phyloP scores from a whole-genome alignment of 1,140 invertebrate genomes.

The Gonioctena quinquepunctata region DNA sequence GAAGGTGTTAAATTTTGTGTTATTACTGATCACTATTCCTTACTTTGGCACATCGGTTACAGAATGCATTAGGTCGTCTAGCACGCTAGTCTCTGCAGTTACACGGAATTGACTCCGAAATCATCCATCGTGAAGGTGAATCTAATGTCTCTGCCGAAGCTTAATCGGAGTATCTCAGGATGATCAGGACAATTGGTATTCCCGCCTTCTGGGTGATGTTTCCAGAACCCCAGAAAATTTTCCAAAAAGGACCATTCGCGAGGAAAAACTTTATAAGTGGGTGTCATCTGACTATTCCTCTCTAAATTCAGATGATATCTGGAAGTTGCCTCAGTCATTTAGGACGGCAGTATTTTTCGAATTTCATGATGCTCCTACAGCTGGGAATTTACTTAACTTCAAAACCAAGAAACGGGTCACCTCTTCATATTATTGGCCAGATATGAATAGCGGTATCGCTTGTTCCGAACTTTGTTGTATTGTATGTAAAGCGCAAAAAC shows the following conservation, averaged over 20 bases:
- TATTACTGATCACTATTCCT: constrained; percentile 56
- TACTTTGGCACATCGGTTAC: constrained; percentile 55
- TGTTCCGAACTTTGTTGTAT: background rate
- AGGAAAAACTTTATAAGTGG: constrained; percentile 1
- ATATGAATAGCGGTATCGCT: background rate
- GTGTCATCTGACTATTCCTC: background rate
- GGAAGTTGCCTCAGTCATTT: constrained; percentile 14
- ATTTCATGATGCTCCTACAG: constrained; percentile 5
- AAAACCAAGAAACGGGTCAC: constrained; percentile 7
- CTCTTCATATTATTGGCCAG: constrained; percentile 10
- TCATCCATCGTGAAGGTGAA: background rate
- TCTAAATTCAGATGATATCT: background rate
- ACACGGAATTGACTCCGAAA: background rate
- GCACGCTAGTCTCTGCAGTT: constrained; percentile 51
- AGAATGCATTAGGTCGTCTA: too few relatives aligned
- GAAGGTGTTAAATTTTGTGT: constrained; percentile 55
- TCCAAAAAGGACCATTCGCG: background rate
- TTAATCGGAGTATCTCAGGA: background rate
- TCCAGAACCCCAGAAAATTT: constrained; percentile 4
- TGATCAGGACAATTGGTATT: constrained; percentile 9
- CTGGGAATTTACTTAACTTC: constrained; percentile 3
- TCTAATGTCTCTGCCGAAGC: background rate
- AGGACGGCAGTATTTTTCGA: background rate
- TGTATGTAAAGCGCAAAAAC: background rate
- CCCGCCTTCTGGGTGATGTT: too few relatives aligned